Base-by-base conservation (phyloP, 2,888 invertebrate genomes). In the Hylaea fasciaria region DNA sequence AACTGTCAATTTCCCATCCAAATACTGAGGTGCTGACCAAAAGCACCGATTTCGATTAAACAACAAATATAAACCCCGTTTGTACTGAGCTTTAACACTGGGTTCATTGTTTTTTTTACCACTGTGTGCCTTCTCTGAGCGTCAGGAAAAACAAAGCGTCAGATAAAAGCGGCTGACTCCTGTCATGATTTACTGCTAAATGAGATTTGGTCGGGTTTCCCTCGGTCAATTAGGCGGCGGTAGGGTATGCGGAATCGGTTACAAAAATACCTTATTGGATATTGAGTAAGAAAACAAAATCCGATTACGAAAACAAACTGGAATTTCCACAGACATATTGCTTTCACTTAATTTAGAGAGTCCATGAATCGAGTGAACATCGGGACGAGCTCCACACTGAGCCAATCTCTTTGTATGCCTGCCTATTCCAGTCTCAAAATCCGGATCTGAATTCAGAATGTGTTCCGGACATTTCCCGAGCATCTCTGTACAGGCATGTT, bases 111-210 rank as follows among this genome's bases (percentile, higher is more conserved):
- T 56, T 57, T 45, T 54, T 37, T 56, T 49, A 43, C 57, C 62
- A 60, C 53, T 45, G 51, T 57, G 65, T 43, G 37, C 17, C 52
- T 56, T 48, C 7, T 55, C 51, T 43, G 29, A 47, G 59, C 39
- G 56, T 67, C 73, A 61, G 69, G 77, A 74, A 81, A 83, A 84
- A 83, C 79, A 81, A 82, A 80, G 74, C 74, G 74, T 70, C 66
- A 73, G 77, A 80, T 75, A 79, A 82, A 83, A 76, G 76, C 66
- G 74, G 64, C 69, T 70, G 70, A 78, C 72, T 76, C 73, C 76
- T 72, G 69, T 67, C 70, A 64, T 76, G 76, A 81, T 82, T 80
- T 73, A 75, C 70, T 75, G 71, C 69, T 74, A 70, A 73, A 73
- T 69, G 73, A 74, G 72, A 76, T 76, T 72, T 73, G 76, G 66